Evolutionary conservation across 2,888 invertebrate species (phyloP).

Genomic region (Tryphoninae sp.): DNA sequence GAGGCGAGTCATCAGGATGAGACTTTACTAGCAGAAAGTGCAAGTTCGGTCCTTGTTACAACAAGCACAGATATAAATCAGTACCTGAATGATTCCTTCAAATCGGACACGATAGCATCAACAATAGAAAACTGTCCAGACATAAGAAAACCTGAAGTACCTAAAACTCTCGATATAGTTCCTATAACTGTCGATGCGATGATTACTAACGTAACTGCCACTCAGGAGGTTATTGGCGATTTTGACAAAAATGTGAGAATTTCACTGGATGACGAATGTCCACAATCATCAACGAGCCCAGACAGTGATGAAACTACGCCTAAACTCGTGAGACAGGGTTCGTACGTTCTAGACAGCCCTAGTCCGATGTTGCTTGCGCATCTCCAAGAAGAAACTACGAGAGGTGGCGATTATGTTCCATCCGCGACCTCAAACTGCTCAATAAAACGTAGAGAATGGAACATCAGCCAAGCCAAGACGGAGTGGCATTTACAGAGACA

Average conservation of each 20-base stretch:
- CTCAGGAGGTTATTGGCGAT: constrained; percentile 7
- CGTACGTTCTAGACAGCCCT: constrained; percentile 90
- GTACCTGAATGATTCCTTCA: constrained; percentile 67
- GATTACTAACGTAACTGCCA: background rate
- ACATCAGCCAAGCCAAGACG: constrained; percentile 70
- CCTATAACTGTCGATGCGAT: constrained; percentile 73
- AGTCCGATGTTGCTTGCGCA: constrained; percentile 89
- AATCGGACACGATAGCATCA: constrained; percentile 67
- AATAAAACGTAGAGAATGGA: constrained; percentile 74
- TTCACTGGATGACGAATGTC: constrained; percentile 67
- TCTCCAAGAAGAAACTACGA: constrained; percentile 82
- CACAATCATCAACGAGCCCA: constrained; percentile 76
- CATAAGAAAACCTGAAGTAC: constrained; percentile 76
- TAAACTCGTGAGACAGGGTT: constrained; percentile 87
- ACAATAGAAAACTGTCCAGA: constrained; percentile 68
- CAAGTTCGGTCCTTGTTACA: constrained; percentile 67
- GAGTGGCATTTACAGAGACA: constrained; percentile 73
- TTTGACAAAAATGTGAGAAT: constrained; percentile 54
- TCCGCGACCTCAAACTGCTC: constrained; percentile 63
- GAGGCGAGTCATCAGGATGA: constrained; percentile 58
- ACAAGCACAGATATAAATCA: constrained; percentile 70
- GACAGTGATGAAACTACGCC: constrained; percentile 80
- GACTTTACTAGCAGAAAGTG: constrained; percentile 57
- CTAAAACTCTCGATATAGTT: constrained; percentile 77
- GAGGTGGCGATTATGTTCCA: constrained; percentile 68